A percentile compares a stretch with the other conserved stretches of the same genome.
Conservation (phyloP, 2,797 vertebrate genomes). For the Sorex maritimensis region DNA sequence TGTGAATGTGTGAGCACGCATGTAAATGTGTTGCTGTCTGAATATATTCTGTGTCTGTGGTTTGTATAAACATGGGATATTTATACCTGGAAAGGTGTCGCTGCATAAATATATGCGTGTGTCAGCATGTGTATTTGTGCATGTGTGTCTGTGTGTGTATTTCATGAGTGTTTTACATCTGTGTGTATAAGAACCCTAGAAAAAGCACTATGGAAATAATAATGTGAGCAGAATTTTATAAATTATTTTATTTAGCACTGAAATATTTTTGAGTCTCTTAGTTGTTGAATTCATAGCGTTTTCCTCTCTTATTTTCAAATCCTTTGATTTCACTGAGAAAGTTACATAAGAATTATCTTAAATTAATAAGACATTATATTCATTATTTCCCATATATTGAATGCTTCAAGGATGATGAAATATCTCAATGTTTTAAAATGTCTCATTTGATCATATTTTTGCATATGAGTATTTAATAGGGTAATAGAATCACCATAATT, state of each 20-base stretch:
- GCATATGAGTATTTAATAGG: background rate
- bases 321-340: background rate
- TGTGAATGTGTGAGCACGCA: no score
- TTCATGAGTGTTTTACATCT: no score
- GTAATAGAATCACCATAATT: background rate
- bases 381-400: background rate
- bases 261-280: background rate
- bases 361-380: background rate
- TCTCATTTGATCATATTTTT: constrained; percentile 27
- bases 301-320: background rate
- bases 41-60: no score
- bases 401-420: constrained; percentile 13
- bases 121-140: no score
- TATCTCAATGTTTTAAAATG: constrained; percentile 2
- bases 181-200: no score
- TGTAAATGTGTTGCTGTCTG: no score
- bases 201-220: background rate
- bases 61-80: no score
- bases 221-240: background rate
- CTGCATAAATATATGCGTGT: no score
- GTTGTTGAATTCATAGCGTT: background rate
- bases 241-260: background rate
- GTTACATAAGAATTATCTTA: background rate
- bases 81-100: no score
- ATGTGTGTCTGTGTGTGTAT: no score